phyloP scores from a whole-genome alignment of 2,797 vertebrate genomes.

The Clarias platycephalus region DNA sequence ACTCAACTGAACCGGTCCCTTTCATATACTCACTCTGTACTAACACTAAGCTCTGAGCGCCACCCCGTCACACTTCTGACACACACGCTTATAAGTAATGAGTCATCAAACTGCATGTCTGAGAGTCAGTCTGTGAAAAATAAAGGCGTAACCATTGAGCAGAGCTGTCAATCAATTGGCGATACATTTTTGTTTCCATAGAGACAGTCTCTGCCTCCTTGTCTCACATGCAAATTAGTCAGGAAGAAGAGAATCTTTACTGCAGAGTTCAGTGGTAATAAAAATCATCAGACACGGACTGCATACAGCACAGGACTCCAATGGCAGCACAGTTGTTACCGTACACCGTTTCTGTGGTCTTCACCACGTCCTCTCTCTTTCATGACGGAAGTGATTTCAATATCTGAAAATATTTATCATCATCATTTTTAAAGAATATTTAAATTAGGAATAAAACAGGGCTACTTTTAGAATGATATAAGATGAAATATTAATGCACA shows the following conservation, averaged over 20 bases:
- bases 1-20: neutral
- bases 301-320: neutral
- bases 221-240: neutral
- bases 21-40: neutral
- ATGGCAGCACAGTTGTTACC: neutral
- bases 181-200: constrained; percentile 25
- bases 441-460: neutral
- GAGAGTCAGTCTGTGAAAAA: neutral
- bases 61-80: neutral
- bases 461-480: neutral
- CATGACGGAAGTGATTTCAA: neutral
- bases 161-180: constrained; percentile 26
- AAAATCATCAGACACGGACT: neutral
- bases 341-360: neutral
- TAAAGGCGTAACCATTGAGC: neutral
- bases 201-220: constrained; percentile 23
- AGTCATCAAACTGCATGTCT: too few species aligned
- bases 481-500: neutral
- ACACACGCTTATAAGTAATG: neutral
- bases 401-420: neutral
- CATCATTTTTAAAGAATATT: neutral
- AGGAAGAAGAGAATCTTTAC: neutral
- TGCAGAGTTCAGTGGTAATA: neutral
- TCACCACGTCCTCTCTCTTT: neutral
- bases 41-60: neutral